phyloP scores from a whole-genome alignment of 2,113 vertebrate genomes.

The Spizaetus ornatus region DNA sequence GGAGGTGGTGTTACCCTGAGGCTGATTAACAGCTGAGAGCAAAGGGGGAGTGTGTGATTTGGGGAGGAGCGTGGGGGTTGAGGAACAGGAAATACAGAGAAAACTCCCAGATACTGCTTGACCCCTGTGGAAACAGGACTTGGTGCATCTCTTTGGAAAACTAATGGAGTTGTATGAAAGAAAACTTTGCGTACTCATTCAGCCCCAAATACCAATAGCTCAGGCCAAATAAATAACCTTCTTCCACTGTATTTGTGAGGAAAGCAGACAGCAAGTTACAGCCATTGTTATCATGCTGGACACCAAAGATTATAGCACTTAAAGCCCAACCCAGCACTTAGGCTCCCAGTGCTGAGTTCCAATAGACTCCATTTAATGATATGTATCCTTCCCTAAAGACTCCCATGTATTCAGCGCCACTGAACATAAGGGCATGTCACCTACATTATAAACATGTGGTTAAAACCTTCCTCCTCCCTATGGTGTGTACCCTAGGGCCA shows the following conservation, averaged over 20 bases:
- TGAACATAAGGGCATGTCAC: background rate
- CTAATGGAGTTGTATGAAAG: background rate
- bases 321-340: background rate
- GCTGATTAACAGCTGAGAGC: rapidly evolving
- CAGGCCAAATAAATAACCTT: background rate
- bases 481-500: background rate
- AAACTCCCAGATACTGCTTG: background rate
- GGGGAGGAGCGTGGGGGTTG: too few species aligned
- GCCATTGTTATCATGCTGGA: background rate
- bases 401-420: rapidly evolving
- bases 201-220: background rate
- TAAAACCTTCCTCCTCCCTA: background rate
- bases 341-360: background rate
- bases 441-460: background rate
- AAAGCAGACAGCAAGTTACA: background rate
- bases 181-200: background rate
- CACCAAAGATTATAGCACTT: background rate
- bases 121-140: background rate
- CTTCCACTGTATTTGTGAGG: background rate
- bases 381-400: background rate
- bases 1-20: too few species aligned
- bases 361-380: background rate
- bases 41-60: background rate
- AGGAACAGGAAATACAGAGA: background rate
- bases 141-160: background rate